Evolutionary conservation across 2,888 invertebrate genomes (phyloP).

Genomic region (Gerosis bhagava): DNA sequence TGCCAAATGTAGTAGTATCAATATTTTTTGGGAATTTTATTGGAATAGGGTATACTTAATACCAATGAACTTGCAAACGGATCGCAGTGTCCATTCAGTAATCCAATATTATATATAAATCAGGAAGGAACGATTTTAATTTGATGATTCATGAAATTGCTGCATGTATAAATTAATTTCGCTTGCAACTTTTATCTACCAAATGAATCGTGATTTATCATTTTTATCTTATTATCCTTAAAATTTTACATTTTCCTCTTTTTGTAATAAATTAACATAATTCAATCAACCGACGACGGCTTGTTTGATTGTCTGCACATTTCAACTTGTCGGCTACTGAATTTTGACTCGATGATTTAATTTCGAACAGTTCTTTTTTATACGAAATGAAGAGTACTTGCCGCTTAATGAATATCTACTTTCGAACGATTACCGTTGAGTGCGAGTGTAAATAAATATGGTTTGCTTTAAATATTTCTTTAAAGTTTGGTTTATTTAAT

Average conservation of each 20-base stretch:
- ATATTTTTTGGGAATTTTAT: too few relatives aligned
- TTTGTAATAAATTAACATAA: slow-evolving; percentile 27
- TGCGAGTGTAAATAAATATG: too few relatives aligned
- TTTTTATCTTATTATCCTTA: slow-evolving; percentile 27
- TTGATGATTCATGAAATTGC: slow-evolving; percentile 26
- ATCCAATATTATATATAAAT: too few relatives aligned
- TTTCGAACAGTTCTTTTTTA: slow-evolving; percentile 15
- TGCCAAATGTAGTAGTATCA: too few relatives aligned
- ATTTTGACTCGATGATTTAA: slow-evolving; percentile 24
- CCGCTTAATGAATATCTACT: slow-evolving; percentile 22
- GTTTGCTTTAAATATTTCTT: too few relatives aligned
- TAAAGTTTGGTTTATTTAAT: too few relatives aligned
- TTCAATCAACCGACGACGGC: slow-evolving; percentile 25
- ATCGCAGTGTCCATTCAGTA: too few relatives aligned
- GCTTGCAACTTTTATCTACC: slow-evolving; percentile 26
- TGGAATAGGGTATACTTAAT: too few relatives aligned
- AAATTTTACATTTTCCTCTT: slow-evolving; percentile 25
- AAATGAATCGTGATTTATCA: slow-evolving; percentile 27
- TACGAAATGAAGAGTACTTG: too few relatives aligned
- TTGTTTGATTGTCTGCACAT: slow-evolving; percentile 24
- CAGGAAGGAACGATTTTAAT: slow-evolving; percentile 20
- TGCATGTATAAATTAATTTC: slow-evolving; percentile 26
- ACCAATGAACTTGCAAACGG: too few relatives aligned
- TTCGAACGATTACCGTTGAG: too few relatives aligned
- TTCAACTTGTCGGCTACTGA: slow-evolving; percentile 22